A percentile compares a stretch with the other conserved stretches of the same genome.
phyloP scores from a whole-genome alignment of 1,140 invertebrate genomes.

The Caerostris extrusa region DNA sequence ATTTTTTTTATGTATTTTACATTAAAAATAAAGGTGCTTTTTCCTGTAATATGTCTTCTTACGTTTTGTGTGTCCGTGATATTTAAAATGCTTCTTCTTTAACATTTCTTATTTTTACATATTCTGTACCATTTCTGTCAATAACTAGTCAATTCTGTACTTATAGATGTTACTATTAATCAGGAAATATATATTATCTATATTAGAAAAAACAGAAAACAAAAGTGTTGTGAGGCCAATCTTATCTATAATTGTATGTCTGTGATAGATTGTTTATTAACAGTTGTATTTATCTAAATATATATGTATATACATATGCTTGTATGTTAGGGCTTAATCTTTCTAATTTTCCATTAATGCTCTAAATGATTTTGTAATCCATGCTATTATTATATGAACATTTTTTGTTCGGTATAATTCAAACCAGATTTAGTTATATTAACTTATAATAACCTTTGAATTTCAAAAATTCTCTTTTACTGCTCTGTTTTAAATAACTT shows the following conservation, averaged over 20 bases:
- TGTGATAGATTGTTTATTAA: slow-evolving; percentile 13
- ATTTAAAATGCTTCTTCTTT: background rate
- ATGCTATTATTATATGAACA: too few relatives aligned
- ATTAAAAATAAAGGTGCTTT: too few relatives aligned
- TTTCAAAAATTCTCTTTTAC: too few relatives aligned
- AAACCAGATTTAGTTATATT: too few relatives aligned
- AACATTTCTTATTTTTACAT: background rate
- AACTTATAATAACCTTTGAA: too few relatives aligned
- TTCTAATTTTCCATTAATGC: too few relatives aligned
- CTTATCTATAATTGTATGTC: background rate
- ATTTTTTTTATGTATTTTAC: background rate
- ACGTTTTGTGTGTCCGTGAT: background rate
- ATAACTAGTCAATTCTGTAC: background rate
- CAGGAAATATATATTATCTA: background rate
- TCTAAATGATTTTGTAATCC: too few relatives aligned
- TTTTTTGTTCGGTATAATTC: too few relatives aligned
- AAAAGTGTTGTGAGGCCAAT: background rate
- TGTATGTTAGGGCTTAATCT: too few relatives aligned
- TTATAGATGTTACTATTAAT: background rate
- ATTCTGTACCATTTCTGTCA: background rate
- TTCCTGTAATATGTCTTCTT: background rate
- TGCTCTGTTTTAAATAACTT: too few relatives aligned
- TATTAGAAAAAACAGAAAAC: background rate
- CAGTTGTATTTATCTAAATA: background rate
- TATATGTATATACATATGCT: too few relatives aligned